Base-by-base conservation (phyloP, 2,888 invertebrate species). In the Drosophila multiciliata region DNA sequence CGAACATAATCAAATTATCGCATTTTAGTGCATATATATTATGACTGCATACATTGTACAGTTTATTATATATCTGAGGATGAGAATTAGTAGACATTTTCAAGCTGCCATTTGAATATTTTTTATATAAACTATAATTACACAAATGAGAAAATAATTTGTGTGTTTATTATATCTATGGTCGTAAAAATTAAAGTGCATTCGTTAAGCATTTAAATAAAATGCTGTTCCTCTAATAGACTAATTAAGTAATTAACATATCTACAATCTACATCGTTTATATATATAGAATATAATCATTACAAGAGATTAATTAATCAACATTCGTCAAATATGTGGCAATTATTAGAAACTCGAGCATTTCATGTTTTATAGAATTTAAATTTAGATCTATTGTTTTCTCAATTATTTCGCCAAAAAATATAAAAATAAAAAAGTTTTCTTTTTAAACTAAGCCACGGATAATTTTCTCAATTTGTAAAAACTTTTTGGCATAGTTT, bases 1-100 rank as follows among this genome's bases (percentile, higher is more conserved):
- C 53, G 71, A 77, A 59, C 74, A 80, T 80, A 80, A 80, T 80
- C 81, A 76, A 81, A 81, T 79, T 84, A 82, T 70, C 66, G 61
- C 78, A 79, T 62, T 78, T 64, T 40, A 68, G 48, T 65, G 73
- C 76, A 60, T 33, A 61, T 33, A 61, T 36, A 58, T 66, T 58
- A 54, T 40, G 33, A 52, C 40, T 50, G 42, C 65, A 57, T 45
- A 23, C 45, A 45, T 15, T 45, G 45, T 45, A 45, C 45, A 15
- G 45, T 12, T 12, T 42, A 42, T 3, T 42, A 12, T 42, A 12
- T 45, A 45, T 45, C 23, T 45, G 0, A 1, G 3, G 15, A 23
- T 2, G 15, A 23, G 45, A 45, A 45, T 45, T 23, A 23, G 45
- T 8, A 45, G 45, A 23, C 45, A 45, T 23, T 45, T 23, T 23